Conservation (phyloP, 2,797 vertebrate genomes). For the Acanthopagrus latus region DNA sequence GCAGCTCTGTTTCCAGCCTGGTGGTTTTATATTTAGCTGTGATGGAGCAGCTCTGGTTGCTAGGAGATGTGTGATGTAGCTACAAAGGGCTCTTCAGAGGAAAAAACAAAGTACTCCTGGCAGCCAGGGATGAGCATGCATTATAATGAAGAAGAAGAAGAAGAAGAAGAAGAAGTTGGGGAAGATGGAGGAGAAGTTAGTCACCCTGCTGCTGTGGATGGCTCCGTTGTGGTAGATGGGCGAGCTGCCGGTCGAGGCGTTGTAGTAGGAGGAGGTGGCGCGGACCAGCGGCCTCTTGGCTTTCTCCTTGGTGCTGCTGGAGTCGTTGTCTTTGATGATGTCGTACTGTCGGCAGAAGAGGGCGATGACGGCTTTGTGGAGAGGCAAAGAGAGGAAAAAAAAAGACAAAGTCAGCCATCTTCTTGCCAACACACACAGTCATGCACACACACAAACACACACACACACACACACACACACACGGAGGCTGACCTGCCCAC, state of each 20-base stretch:
- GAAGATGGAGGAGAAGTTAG: neutral
- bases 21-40: constrained; percentile 73
- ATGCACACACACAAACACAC: neutral
- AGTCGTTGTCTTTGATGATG: constrained; percentile 98
- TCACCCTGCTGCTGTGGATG: constrained; percentile 88
- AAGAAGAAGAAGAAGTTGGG: neutral
- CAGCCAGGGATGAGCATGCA: constrained; percentile 28
- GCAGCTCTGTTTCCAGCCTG: constrained; percentile 22
- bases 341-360: constrained; percentile 98
- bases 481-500: constrained; percentile 91
- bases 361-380: constrained; percentile 91
- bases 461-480: constrained; percentile 21
- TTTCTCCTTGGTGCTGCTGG: constrained; percentile 93
- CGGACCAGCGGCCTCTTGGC: constrained; percentile 91
- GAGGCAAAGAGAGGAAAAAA: neutral
- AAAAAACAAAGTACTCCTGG: constrained; percentile 44
- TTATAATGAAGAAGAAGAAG: constrained; percentile 1
- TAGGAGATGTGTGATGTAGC: constrained; percentile 68
- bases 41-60: constrained; percentile 65
- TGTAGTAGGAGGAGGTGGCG: constrained; percentile 85
- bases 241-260: constrained; percentile 84
- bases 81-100: constrained; percentile 46
- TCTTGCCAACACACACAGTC: neutral
- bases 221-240: constrained; percentile 89
- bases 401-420: neutral